Base-by-base conservation (phyloP, 1,140 invertebrate genomes). In the Zaprionus ghesquierei region DNA sequence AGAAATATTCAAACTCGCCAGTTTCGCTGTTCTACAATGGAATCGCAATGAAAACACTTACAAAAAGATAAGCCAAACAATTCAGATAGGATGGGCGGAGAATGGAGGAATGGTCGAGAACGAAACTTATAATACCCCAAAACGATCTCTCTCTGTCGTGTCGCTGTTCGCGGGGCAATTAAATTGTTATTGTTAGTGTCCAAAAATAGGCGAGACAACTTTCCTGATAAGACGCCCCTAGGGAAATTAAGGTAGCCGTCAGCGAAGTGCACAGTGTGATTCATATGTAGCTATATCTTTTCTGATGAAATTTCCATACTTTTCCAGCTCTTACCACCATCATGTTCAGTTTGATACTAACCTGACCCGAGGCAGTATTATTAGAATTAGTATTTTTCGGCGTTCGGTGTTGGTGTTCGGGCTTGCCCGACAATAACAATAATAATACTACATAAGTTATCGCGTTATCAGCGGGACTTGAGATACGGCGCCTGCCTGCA, bases 1-100 rank as follows among this genome's bases (percentile, higher is more conserved):
- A 80, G 33, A 89, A 81, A 49, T 91, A 90, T 46, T 89, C 84
- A 53, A 81, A 63, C 72, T 91, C 90, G 18, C 90, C 90, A 5
- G 90, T 91, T 79, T 91, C 90, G 35, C 76, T 86, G 46, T 91
- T 86, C 90, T 91, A 61, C 8, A 70, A 65, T 6, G 25, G 61
- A 64, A 55, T 9, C 46, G 25, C 0, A 18, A 22, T n/a, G 41
- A 20, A 31, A 69, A 72, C 58, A 76, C 55, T 31, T 44, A 4
- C 12, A 33, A 33, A 33, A 33, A 63, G 60, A 55, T 25, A 70
- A 62, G 56, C 18, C 6, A 25, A 55, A 38, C 35, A 38, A 55
- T 25, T 27, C 23, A 15, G 29, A 3, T 50, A 61, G 15, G 13
- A 60, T 46, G 10, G 13, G 22, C 13, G 10, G 20, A 38, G 25